phyloP scores from a whole-genome alignment of 2,888 invertebrate species.

The Automeris io region DNA sequence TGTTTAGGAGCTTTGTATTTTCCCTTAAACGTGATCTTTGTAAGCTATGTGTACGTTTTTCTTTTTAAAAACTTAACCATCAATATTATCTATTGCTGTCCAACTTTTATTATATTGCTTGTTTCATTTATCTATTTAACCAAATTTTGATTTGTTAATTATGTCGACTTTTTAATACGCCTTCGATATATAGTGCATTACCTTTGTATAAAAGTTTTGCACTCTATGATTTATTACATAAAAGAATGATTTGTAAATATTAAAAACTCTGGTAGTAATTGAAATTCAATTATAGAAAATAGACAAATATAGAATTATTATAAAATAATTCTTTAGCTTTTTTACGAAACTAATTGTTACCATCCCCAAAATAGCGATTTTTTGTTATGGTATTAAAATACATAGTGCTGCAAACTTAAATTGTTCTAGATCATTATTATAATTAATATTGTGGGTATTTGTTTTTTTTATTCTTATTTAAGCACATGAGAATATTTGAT shows the following conservation, averaged over 20 bases:
- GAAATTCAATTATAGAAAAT: not conserved
- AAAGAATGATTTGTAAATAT: not conserved
- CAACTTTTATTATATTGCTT: too few relatives aligned
- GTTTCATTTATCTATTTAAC: too few relatives aligned
- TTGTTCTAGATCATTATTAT: not conserved
- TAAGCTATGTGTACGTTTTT: too few relatives aligned
- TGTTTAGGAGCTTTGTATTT: too few relatives aligned
- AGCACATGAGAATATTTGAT: slow-evolving; percentile 11
- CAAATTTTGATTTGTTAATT: too few relatives aligned
- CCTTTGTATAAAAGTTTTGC: not conserved
- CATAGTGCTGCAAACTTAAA: not conserved
- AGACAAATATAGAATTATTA: not conserved
- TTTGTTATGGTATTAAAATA: not conserved
- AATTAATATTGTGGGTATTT: too few relatives aligned
- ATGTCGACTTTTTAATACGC: slow-evolving; percentile 7
- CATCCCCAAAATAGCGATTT: not conserved
- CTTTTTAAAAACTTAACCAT: too few relatives aligned
- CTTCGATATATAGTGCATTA: not conserved
- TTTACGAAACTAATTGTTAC: not conserved
- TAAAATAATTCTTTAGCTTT: not conserved
- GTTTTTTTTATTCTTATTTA: too few relatives aligned
- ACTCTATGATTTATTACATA: not conserved
- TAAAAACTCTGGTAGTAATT: not conserved
- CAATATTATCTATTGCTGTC: too few relatives aligned
- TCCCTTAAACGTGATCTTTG: too few relatives aligned